A percentile compares a stretch with the other conserved stretches of the same genome.
phyloP scores from a whole-genome alignment of 1,140 invertebrate genomes.

The Sipha flava region DNA sequence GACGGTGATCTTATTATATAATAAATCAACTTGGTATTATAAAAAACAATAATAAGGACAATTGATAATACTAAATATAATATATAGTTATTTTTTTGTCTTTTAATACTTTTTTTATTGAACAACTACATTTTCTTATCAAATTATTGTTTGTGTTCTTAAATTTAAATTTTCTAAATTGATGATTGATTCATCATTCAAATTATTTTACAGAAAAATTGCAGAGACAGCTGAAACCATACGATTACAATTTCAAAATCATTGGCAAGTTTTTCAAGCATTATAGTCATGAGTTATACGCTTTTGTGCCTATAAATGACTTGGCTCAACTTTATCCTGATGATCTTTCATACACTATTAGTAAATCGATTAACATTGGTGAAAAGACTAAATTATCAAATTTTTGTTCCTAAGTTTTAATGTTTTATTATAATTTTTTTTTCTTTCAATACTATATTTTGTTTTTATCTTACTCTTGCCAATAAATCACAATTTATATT shows the following conservation, averaged over 20 bases:
- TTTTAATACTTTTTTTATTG: background rate
- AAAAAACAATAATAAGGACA: too few relatives aligned
- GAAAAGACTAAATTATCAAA: background rate
- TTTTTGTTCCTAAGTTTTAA: slow-evolving; percentile 9
- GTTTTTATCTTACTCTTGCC: background rate
- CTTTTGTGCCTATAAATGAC: background rate
- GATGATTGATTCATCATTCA: background rate
- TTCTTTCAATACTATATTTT: background rate
- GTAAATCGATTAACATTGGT: background rate
- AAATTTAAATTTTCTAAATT: background rate
- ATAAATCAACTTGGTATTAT: too few relatives aligned
- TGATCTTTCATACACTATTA: background rate
- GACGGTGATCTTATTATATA: too few relatives aligned
- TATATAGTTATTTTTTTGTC: background rate
- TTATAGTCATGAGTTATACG: background rate
- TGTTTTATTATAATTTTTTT: background rate
- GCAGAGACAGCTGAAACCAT: background rate
- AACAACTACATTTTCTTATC: background rate
- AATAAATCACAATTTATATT: background rate
- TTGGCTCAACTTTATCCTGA: background rate
- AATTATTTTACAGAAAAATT: slow-evolving; percentile 6
- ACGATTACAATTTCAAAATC: background rate
- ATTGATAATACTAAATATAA: too few relatives aligned
- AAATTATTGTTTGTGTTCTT: background rate
- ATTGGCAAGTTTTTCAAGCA: background rate